Evolutionary conservation across 2,888 invertebrate genomes (phyloP), one percentile per base, ranked within the genome.

Genomic region (Mycalesis mineus): DNA sequence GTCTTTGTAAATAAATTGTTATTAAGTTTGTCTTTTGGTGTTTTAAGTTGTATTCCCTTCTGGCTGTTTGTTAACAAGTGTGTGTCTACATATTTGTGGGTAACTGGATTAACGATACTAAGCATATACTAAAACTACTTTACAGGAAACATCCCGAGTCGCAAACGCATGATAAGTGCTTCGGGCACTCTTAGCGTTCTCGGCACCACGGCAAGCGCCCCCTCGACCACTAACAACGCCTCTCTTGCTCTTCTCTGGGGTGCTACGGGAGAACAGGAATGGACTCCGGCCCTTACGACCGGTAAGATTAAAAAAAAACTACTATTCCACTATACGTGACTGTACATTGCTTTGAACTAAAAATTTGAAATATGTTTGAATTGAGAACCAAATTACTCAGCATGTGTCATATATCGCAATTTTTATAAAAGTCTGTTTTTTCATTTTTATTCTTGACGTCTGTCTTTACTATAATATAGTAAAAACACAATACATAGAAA

Each of bases 201-300:
- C n/a, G 66, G 71, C 6, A 53, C 65, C 1, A 62, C 62, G 1
- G 29, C 64, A n/a, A 74, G 70, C n/a, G 67, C 82, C 0, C 78
- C 81, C 0, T 79, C 85, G 41, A 80, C 85, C 0, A 88, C 88
- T 0, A 90, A 88, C 70, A 88, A 90, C 65, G 87, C 88, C 0
- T 83, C 89, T 0, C 89, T 95, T 50, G 95, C 95, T 0, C 84
- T 95, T 33, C 88, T 97, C 47, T 98, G 98, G 97, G 98, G 98
- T 22, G 97, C 97, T 3, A 98, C 98, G 0, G 98, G 98, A 37
- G 98, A 98, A 80, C 98, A 98, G 80, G 97, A 98, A 79, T 98
- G 98, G 98, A 97, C 97, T 1, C 97, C 98, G 0, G 97, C 97
- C 29, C 91, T 98, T 59, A 98, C 97, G 2, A 98, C 98, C 88